These are phyloP conservation scores for Papilio helenus DNA, from an alignment of 1,140 invertebrate species.

Conservation along the genomic window DNA sequence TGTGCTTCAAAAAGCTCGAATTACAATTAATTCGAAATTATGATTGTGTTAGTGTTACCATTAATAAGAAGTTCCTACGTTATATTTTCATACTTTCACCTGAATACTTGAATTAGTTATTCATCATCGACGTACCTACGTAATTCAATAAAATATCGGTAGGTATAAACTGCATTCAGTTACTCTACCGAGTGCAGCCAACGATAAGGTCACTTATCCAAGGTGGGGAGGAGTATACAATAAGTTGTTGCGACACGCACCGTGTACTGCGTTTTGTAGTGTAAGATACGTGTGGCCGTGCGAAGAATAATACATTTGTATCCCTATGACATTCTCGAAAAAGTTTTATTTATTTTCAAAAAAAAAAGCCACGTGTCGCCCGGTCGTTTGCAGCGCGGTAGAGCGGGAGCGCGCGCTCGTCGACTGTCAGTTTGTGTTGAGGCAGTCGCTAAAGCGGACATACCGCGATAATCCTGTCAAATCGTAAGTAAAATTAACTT, in stretches of 20 bases:
- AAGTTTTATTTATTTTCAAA: constrained; percentile 54
- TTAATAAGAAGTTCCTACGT: not conserved
- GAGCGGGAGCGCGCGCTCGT: constrained; percentile 41
- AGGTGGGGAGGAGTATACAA: constrained; percentile 64
- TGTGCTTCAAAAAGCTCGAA: not conserved
- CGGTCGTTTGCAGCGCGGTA: constrained; percentile 62
- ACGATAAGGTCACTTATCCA: constrained; percentile 75
- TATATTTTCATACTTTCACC: constrained; percentile 6
- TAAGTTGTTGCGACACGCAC: constrained; percentile 59
- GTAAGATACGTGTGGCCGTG: constrained; percentile 41
- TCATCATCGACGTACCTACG: constrained; percentile 40
- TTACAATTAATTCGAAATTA: too few relatives aligned
- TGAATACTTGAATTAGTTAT: constrained; percentile 25
- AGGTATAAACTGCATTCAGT: constrained; percentile 61
- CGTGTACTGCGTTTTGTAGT: constrained; percentile 42
- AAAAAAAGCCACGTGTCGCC: constrained; percentile 49
- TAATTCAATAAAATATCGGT: constrained; percentile 42
- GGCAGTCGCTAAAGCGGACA: constrained; percentile 59
- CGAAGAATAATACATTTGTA: constrained; percentile 45
- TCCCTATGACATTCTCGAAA: constrained; percentile 51
- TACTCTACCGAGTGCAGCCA: constrained; percentile 70
- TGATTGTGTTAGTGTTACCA: not conserved
- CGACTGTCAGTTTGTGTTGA: constrained; percentile 62
- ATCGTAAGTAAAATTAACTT: constrained; percentile 62
- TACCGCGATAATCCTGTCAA: constrained; percentile 49